Evolutionary conservation across 2,113 vertebrate species (phyloP), one percentile per base, ranked within the genome.

Genomic region (Lagenorhynchus albirostris): DNA sequence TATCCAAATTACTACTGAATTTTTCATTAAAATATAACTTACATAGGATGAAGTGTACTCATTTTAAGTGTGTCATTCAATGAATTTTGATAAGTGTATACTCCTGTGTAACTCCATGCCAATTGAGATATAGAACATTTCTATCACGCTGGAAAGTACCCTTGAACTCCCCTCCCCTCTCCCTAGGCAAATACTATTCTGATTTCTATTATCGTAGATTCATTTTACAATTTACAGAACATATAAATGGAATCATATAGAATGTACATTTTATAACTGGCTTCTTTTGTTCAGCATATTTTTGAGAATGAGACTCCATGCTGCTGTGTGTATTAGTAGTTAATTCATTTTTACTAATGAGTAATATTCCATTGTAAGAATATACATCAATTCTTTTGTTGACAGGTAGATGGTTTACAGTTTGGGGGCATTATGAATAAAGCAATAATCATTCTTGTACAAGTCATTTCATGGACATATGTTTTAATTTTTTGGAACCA

Each of bases 21-120:
- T 95, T 96, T 89, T 85, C 20, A 68, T 14, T 8, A 29, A 94
- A 80, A n/a, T 81, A 29, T 86, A 81, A 74, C 90, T 90, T 93
- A 60, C 3, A 20, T 53, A 67, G 74, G 38, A 44, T 81, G 12
- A 89, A 84, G 47, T 92, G 4, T 70, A 44, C 20, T 95, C n/a
- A 92, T 50, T 77, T 90, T 36, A 88, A 93, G 31, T 68, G 25
- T 63, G 29, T 50, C 3, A 6, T 94, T 92, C 25, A 26, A 4
- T 95, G 60, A 95, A 50, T 68, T 92, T 82, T 89, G 67, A 5
- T 60, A 23, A 96, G 20, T 41, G 3, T 62, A 17, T 91, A 36
- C 2, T 65, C 20, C 65, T 85, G 50, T 76, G 26, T 55, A 96
- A 53, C 15, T 84, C 50, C 11, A 71, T 4, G 3, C 5, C 3